Conservation (phyloP, 2,888 invertebrate genomes). For the Rhamphomyia laevipes region DNA sequence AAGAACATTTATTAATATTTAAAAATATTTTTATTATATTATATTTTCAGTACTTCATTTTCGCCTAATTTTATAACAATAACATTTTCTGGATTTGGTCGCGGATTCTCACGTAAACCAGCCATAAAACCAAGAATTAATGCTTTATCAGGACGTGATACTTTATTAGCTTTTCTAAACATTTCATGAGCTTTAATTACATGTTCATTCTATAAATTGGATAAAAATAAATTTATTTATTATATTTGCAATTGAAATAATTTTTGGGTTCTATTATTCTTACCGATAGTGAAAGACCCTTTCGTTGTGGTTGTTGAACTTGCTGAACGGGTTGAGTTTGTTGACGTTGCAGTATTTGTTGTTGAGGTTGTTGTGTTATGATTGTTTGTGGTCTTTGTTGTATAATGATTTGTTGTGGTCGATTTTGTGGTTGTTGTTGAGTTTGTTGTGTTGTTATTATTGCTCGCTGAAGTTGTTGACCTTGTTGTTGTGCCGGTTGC, state of each 20-base stretch:
- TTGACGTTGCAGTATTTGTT: slow-evolving; percentile 28
- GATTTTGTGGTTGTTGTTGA: slow-evolving; percentile 22
- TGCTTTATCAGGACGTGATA: slow-evolving; percentile 92
- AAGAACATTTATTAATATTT: background rate
- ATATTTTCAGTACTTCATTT: slow-evolving; percentile 43
- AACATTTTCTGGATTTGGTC: slow-evolving; percentile 92
- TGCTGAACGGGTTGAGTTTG: slow-evolving; percentile 35
- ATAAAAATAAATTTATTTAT: background rate
- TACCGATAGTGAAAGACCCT: slow-evolving; percentile 35
- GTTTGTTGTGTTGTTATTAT: slow-evolving; percentile 25
- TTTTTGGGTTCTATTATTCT: slow-evolving; percentile 12
- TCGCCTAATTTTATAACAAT: slow-evolving; percentile 93
- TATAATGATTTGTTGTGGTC: slow-evolving; percentile 21
- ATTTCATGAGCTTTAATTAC: slow-evolving; percentile 95
- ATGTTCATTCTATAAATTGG: slow-evolving; percentile 73
- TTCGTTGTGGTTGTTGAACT: slow-evolving; percentile 29
- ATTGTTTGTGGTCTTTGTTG: slow-evolving; percentile 34
- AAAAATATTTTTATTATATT: background rate
- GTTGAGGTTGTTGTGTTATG: slow-evolving; percentile 31
- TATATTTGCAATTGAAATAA: background rate
- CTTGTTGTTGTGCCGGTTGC: slow-evolving; percentile 27
- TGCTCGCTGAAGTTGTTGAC: slow-evolving; percentile 26
- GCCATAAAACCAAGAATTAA: slow-evolving; percentile 98
- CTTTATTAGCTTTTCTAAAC: slow-evolving; percentile 91
- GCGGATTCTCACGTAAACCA: slow-evolving; percentile 94